A percentile compares a stretch with the other conserved stretches of the same genome.
Evolutionary conservation across 2,888 invertebrate species (phyloP).

Genomic region (Drosophila colorata): DNA sequence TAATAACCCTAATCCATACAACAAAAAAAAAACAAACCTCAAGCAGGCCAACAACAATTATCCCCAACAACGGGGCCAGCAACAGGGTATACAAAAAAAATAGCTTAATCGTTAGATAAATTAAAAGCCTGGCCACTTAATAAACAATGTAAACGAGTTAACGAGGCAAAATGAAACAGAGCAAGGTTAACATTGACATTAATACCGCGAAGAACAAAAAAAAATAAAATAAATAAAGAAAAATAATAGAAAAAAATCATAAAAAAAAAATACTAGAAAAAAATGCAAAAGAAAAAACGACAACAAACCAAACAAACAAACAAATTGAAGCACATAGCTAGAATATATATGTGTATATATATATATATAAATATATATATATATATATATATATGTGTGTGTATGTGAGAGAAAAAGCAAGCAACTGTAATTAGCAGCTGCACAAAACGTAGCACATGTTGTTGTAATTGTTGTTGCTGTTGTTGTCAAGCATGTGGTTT

Average conservation of each 20-base stretch:
- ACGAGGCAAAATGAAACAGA: constrained; percentile 73
- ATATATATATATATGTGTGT: not conserved
- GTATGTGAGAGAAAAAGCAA: constrained; percentile 48
- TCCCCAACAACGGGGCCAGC: not conserved
- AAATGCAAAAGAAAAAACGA: constrained; percentile 18
- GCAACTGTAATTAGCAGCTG: constrained; percentile 80
- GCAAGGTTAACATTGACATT: constrained; percentile 81
- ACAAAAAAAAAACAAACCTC: no score
- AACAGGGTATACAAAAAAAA: constrained; percentile 22
- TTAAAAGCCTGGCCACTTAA: constrained; percentile 58
- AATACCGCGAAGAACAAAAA: constrained; percentile 72
- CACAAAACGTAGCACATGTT: constrained; percentile 69
- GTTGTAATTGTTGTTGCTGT: constrained; percentile 36
- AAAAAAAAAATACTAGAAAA: constrained; percentile 1
- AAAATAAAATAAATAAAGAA: constrained; percentile 11
- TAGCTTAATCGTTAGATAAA: constrained; percentile 42
- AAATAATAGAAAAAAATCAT: constrained; percentile 31
- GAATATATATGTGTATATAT: constrained; percentile 36
- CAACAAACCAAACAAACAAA: constrained; percentile 49
- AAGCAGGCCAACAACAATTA: no score
- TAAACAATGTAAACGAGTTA: constrained; percentile 74
- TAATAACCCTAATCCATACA: not conserved
- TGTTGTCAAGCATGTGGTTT: constrained; percentile 70
- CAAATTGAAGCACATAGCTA: constrained; percentile 64
- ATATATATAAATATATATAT: constrained; percentile 2